Base-by-base conservation (phyloP, 2,113 vertebrate species). In the Baryphthengus martii region DNA sequence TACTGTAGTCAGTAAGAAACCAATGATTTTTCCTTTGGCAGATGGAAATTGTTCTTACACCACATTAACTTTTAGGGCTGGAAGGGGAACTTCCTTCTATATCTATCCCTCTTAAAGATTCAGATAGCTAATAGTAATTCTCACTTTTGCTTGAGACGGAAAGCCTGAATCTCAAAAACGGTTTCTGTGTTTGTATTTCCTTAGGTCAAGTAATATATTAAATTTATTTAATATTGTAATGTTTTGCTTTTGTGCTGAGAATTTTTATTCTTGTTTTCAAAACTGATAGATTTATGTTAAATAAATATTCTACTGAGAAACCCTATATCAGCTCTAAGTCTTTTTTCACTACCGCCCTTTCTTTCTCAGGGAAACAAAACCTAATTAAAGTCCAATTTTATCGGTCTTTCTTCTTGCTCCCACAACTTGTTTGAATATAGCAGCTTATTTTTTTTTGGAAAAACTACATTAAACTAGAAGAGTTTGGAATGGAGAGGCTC, bases 21-120 rank as follows among this genome's bases (percentile, higher is more conserved):
- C 62, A 33, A 49, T 68, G 91, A 96, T 70, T 93, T 95, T 95
- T 93, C 37, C 58, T 89, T 78, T n/a, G 31, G 52, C 56, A 85
- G 52, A 72, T 49, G 67, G 58, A 94, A 87, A 91, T 56, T 91
- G n/a, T 89, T 93, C 73, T 91, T 96, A 82, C 39, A 88, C 25
- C 70, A 89, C 66, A 82, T 96, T 85, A 89, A 91, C 53, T 96
- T 96, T 89, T 91, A 89, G 81, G n/a, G n/a, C 35, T 84, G 47
- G 42, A 80, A 80, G 28, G 71, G 79, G 75, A 85, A 68, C 35
- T 95, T 93, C 35, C 88, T 31, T 17, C 67, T 77, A 83, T 85
- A 86, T 39, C 10, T 63, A 74, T 35, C 7, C 10, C 6, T 90
- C 25, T 85, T 90, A 90, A 79, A 89, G 24, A 63, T 77, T 92